Conservation (phyloP, 2,888 invertebrate genomes). For the Dynastes grantii region DNA sequence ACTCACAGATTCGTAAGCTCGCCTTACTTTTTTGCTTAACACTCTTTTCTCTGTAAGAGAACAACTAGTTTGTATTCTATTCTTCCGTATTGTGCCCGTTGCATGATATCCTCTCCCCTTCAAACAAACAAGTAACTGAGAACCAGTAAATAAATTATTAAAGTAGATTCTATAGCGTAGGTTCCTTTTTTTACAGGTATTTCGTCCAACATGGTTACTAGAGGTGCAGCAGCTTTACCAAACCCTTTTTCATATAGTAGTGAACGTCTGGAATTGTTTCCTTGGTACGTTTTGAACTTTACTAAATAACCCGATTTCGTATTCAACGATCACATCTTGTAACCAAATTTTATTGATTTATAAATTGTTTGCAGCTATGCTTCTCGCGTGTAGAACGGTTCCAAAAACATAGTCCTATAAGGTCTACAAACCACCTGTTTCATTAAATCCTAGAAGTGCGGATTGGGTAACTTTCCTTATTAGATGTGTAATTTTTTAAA, state of each 20-base stretch:
- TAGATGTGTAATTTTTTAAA: no score
- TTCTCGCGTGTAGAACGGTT: no score
- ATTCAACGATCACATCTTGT: background rate
- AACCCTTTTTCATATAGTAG: background rate
- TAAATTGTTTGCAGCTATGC: background rate
- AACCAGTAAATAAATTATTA: background rate
- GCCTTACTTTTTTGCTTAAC: no score
- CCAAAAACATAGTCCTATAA: no score
- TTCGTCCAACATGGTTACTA: slow-evolving; percentile 4
- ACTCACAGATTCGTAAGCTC: no score
- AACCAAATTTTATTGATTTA: background rate
- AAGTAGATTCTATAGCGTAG: background rate
- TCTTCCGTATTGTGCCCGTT: background rate
- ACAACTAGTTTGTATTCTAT: no score
- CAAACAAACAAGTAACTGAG: background rate
- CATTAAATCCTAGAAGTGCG: no score
- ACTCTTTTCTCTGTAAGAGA: no score
- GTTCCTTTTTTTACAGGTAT: background rate
- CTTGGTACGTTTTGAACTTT: background rate
- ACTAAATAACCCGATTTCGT: background rate
- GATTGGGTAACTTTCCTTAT: no score
- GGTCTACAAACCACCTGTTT: no score
- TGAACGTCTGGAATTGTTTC: background rate
- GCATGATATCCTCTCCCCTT: background rate
- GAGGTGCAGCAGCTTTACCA: background rate